A percentile compares a stretch with the other conserved stretches of the same genome.
Evolutionary conservation across 2,888 invertebrate species (phyloP).

Genomic region (Neoscelio sp.): DNA sequence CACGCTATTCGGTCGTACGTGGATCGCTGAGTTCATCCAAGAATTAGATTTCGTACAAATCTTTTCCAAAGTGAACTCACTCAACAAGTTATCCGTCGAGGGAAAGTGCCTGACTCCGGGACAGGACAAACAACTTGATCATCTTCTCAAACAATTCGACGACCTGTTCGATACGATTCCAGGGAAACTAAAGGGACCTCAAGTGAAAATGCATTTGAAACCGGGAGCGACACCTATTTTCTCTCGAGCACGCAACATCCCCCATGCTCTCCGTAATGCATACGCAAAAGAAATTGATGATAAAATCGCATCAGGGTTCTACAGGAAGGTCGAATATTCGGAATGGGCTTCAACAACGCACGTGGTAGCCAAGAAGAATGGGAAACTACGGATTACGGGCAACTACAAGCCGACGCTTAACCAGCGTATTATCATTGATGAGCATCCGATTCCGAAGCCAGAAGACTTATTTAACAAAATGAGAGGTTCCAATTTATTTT

Average conservation of each 20-base stretch:
- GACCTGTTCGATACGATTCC: slow-evolving; percentile 16
- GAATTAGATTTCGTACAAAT: too few relatives aligned
- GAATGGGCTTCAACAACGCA: slow-evolving; percentile 38
- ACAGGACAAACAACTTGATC: background rate
- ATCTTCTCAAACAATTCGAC: background rate
- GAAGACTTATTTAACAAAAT: slow-evolving; percentile 33
- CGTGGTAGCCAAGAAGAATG: slow-evolving; percentile 12
- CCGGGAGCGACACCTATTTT: slow-evolving; percentile 2
- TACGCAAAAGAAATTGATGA: background rate
- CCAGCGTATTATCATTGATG: slow-evolving; percentile 28
- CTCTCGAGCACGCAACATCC: slow-evolving; percentile 17
- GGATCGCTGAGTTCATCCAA: too few relatives aligned
- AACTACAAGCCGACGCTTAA: slow-evolving; percentile 43
- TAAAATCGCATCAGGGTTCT: slow-evolving; percentile 1
- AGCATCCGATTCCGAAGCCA: slow-evolving; percentile 27
- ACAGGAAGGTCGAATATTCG: slow-evolving; percentile 6
- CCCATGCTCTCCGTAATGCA: background rate
- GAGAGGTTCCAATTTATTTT: slow-evolving; percentile 17
- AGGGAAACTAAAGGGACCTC: slow-evolving; percentile 25
- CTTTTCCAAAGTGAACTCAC: too few relatives aligned
- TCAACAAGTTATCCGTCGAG: too few relatives aligned
- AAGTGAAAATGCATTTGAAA: slow-evolving; percentile 2
- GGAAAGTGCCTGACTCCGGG: background rate
- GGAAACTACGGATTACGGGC: slow-evolving; percentile 15
- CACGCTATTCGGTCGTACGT: too few relatives aligned